Conservation (phyloP, 1,140 invertebrate genomes). For the Panulirus ornatus region DNA sequence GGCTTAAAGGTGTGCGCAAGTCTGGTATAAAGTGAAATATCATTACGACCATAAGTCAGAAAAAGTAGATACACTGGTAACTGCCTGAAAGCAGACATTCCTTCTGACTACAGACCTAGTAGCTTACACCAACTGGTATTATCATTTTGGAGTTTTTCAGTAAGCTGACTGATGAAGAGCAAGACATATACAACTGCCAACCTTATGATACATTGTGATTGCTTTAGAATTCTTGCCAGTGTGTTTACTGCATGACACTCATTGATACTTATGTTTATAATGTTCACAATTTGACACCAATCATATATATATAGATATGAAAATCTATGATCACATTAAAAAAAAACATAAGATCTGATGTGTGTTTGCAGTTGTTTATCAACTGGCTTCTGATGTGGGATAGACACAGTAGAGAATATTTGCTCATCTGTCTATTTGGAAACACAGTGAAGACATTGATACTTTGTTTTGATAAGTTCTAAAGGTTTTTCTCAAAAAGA, state of each 20-base stretch:
- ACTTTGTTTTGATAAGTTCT: neutral
- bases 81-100: no score
- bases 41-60: no score
- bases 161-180: neutral
- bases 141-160: neutral
- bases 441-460: constrained; percentile 22
- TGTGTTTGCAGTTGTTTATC: constrained; percentile 37
- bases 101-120: neutral
- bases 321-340: no score
- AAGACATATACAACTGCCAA: constrained; percentile 21
- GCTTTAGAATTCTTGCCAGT: constrained; percentile 15
- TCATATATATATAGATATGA: neutral
- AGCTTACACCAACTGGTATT: neutral
- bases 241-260: neutral
- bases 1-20: no score
- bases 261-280: neutral
- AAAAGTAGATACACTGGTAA: no score
- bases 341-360: constrained; percentile 49
- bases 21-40: no score
- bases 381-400: constrained; percentile 35
- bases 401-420: constrained; percentile 39
- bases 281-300: neutral
- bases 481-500: neutral
- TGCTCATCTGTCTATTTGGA: constrained; percentile 67
- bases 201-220: neutral